phyloP scores from a whole-genome alignment of 2,113 vertebrate species.

The Tauraco erythrolophus region DNA sequence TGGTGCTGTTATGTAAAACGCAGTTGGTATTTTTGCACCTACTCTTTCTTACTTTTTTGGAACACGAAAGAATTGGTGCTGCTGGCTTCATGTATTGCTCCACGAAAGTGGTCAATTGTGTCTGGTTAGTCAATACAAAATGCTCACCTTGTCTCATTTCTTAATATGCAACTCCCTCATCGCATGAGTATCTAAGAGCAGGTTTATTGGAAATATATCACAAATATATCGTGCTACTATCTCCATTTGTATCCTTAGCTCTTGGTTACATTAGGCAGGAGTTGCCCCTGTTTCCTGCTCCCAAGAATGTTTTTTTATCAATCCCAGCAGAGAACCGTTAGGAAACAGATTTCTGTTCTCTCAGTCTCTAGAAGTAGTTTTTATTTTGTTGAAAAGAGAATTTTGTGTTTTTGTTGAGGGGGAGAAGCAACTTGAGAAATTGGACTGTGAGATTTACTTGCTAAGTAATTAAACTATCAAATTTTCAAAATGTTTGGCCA shows the following conservation, averaged over 20 bases:
- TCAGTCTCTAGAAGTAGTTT: not conserved
- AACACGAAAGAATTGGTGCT: not conserved
- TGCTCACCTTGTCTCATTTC: not conserved
- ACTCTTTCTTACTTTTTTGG: not conserved
- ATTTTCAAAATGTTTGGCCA: not conserved
- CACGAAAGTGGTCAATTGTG: not conserved
- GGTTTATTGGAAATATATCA: not conserved
- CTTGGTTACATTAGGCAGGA: not conserved
- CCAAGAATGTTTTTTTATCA: not conserved
- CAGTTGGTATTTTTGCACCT: not conserved
- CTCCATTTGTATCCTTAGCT: not conserved
- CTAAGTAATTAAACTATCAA: not conserved
- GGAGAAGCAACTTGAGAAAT: not conserved
- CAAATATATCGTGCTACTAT: not conserved
- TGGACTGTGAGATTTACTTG: not conserved
- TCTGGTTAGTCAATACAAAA: not conserved
- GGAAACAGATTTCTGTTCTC: not conserved
- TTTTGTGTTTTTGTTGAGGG: not conserved
- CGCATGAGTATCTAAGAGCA: accelerated
- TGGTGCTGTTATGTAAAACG: not conserved
- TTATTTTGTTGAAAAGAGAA: not conserved
- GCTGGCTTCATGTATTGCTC: not conserved
- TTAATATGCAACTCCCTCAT: not conserved
- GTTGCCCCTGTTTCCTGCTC: not conserved
- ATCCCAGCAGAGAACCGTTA: not conserved